Evolutionary conservation across 2,113 vertebrate species (phyloP), one percentile per base, ranked within the genome.

Genomic region (Salvelinus fontinalis): DNA sequence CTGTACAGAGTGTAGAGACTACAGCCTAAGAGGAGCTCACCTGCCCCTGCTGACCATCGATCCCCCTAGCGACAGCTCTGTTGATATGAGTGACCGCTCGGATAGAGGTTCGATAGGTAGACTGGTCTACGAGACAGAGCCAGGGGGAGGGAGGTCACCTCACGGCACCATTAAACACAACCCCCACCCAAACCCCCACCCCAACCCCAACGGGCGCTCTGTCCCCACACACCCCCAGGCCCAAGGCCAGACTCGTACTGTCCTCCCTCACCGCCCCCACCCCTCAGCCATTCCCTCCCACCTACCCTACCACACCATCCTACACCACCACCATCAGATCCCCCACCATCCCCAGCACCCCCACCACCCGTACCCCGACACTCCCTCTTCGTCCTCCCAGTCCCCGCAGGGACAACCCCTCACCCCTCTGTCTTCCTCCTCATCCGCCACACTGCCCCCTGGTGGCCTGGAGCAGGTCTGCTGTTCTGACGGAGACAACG

Each of bases 51-150:
- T 97, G 69, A 97, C 96, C 31, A 96, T 97, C 3, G 96, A 97
- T 88, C 96, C 96, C 0, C 96, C 96, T 67, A 97, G 96, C 18
- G 96, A 97, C 92, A 97, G 96, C 90, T 97, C 96, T 0, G 96
- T 97, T 83, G 96, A 97, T 89, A 94, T 96, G 91, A 97, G 96
- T 8, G 96, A 97, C 86, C 95, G 96, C 59, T 97, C 96, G 0
- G 96, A 97, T 70, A 92, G 96, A 0, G 96, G 96, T 27, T 97
- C 96, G 54, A 89, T 97, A 27, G 95, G 89, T 86, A 91, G 96
- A n/a, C 86, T 96, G 79, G 93, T 95, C 13, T 97, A 94, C 49
- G 96, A 97, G 88, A 95, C 95, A 81, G 95, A 96, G 81, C 80
- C 92, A 0, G 94, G 92, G 2, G 88, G 83, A 0, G 81, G 85